Conservation (phyloP, 2,797 vertebrate species). For the Halcyon chelicuti region DNA sequence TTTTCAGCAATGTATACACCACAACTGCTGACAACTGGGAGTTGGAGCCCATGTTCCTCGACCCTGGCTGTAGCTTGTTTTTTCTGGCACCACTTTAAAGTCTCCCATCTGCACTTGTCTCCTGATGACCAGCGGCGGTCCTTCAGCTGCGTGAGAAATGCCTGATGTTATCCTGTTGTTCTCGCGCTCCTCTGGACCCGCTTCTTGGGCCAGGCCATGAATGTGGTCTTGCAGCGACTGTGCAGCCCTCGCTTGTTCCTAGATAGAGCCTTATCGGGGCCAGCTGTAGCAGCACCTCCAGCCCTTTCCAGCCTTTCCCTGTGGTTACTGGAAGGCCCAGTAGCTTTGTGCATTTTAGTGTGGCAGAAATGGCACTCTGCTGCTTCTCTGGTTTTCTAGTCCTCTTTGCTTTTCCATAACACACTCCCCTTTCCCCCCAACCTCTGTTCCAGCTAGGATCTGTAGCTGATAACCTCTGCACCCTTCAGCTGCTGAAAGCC, state of each 20-base stretch:
- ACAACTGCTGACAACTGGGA: conserved; percentile 66
- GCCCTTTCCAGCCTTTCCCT: background rate
- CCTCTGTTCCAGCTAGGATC: background rate
- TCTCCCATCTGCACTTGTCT: conserved; percentile 34
- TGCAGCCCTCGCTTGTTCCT: background rate
- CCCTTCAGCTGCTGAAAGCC: background rate
- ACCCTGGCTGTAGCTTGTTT: conserved; percentile 60
- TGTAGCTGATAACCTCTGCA: background rate
- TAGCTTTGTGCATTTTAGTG: background rate
- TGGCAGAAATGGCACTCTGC: background rate
- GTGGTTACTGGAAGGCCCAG: background rate
- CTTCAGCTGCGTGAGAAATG: conserved; percentile 39
- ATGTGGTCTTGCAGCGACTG: background rate
- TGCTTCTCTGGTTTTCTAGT: background rate
- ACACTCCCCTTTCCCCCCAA: background rate
- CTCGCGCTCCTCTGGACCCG: background rate
- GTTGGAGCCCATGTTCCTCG: conserved; percentile 57
- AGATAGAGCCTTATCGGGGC: conserved; percentile 20
- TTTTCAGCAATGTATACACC: conserved; percentile 58
- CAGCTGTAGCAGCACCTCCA: background rate
- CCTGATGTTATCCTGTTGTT: conserved; percentile 36
- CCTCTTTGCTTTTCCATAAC: background rate
- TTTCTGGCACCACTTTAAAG: conserved; percentile 61
- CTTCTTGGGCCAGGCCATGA: background rate
- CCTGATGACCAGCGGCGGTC: background rate